Evolutionary conservation across 2,888 invertebrate species (phyloP).

Genomic region (Orthosia incerta): DNA sequence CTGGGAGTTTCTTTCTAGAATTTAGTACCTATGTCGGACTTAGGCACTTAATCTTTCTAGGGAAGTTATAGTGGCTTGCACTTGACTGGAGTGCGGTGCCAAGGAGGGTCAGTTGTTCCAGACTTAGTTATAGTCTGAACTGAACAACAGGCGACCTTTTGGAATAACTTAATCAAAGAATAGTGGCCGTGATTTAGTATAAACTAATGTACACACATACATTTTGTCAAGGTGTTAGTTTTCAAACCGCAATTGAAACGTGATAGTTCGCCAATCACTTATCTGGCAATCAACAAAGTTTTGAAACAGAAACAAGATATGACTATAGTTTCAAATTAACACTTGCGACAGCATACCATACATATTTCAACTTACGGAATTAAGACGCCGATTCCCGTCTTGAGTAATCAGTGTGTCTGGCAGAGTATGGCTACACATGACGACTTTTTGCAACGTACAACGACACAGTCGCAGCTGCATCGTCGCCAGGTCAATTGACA

Average conservation of each 20-base stretch:
- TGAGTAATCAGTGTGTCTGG: slow-evolving; percentile 50
- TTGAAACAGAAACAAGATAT: slow-evolving; percentile 41
- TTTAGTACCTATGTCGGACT: slow-evolving; percentile 38
- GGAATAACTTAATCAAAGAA: slow-evolving; percentile 1
- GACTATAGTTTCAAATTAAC: slow-evolving; percentile 38
- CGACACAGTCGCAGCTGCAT: slow-evolving; percentile 57
- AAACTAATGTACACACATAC: slow-evolving; percentile 1
- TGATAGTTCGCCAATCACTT: slow-evolving; percentile 32
- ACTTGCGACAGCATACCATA: slow-evolving; percentile 27
- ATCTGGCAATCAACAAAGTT: slow-evolving; percentile 22
- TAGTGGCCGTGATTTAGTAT: slow-evolving; percentile 3
- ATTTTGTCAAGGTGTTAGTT: slow-evolving; percentile 29
- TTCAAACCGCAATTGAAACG: slow-evolving; percentile 17
- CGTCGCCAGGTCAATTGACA: slow-evolving; percentile 61
- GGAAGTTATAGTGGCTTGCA: slow-evolving; percentile 39
- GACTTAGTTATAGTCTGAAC: slow-evolving; percentile 21
- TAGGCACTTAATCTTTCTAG: slow-evolving; percentile 40
- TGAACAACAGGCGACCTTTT: background rate
- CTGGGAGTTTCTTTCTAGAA: slow-evolving; percentile 41
- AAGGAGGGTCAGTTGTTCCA: slow-evolving; percentile 30
- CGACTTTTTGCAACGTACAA: slow-evolving; percentile 49
- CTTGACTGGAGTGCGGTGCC: slow-evolving; percentile 36
- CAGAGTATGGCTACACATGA: slow-evolving; percentile 7
- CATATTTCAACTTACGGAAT: slow-evolving; percentile 31
- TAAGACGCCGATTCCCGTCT: slow-evolving; percentile 31